A percentile compares a stretch with the other conserved stretches of the same genome.
Conservation (phyloP, 92 coral and sea anemone genomes). For the Epizoanthus stellaris region DNA sequence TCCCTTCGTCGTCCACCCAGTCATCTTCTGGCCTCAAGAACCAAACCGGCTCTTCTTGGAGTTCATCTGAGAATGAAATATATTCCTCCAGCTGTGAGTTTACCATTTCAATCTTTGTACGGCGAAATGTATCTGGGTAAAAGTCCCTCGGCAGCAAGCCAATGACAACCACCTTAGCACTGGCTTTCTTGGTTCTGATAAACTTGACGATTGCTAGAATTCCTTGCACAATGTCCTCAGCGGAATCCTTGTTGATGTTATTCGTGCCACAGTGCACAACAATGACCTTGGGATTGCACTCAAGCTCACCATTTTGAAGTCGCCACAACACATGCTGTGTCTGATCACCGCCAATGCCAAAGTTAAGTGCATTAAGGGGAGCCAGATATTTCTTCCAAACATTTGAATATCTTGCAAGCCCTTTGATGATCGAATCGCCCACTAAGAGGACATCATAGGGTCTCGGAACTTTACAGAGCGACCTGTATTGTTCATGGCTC, state of each 20-base stretch:
- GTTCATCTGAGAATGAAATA: constrained; percentile 85
- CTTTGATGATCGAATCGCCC: constrained; percentile 93
- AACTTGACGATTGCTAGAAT: constrained; percentile 85
- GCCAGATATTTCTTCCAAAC: constrained; percentile 86
- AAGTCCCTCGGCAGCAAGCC: constrained; percentile 95
- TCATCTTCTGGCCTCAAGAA: constrained; percentile 92
- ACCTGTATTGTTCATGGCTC: constrained; percentile 66
- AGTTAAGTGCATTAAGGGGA: constrained; percentile 80
- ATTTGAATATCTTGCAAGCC: constrained; percentile 86
- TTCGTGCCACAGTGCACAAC: constrained; percentile 97
- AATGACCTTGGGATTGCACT: constrained; percentile 75
- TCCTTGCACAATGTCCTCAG: constrained; percentile 90
- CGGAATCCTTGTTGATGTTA: constrained; percentile 81
- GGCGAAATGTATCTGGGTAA: constrained; percentile 63
- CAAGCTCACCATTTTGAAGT: constrained; percentile 88
- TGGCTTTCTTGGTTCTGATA: constrained; percentile 68
- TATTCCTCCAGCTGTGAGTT: constrained; percentile 82
- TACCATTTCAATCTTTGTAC: constrained; percentile 73
- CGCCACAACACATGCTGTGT: constrained; percentile 98
- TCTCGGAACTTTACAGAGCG: constrained; percentile 53
- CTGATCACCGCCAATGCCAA: constrained; percentile 95
- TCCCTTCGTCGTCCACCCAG: constrained; percentile 84
- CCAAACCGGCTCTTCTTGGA: constrained; percentile 69
- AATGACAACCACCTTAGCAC: constrained; percentile 69
- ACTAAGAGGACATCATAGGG: constrained; percentile 68